Evolutionary conservation across 2,888 invertebrate species (phyloP).

Genomic region (Trissolcus brochymenae): DNA sequence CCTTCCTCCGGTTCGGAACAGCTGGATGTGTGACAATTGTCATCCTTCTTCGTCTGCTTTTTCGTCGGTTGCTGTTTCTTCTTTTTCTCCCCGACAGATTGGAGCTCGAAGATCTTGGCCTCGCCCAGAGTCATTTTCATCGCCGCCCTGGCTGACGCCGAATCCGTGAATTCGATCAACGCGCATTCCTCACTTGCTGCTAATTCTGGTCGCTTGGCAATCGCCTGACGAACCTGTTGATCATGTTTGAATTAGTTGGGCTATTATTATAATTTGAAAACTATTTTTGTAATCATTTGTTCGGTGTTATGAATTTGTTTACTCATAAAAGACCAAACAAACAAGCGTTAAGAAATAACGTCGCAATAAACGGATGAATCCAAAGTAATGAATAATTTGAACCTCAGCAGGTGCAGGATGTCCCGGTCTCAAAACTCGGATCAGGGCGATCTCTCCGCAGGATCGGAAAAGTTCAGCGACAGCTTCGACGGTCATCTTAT

Average conservation of each 20-base stretch:
- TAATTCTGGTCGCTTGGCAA: slow-evolving; percentile 92
- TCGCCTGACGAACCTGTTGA: slow-evolving; percentile 85
- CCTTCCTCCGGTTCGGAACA: slow-evolving; percentile 79
- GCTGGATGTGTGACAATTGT: slow-evolving; percentile 76
- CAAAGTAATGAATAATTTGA: too few species aligned
- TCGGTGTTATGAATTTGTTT: not conserved
- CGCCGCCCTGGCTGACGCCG: slow-evolving; percentile 90
- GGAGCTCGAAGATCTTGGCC: slow-evolving; percentile 87
- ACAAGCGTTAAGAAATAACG: too few species aligned
- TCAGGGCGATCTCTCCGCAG: slow-evolving; percentile 93
- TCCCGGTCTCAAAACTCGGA: slow-evolving; percentile 91
- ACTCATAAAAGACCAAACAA: too few species aligned
- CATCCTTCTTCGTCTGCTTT: slow-evolving; percentile 78
- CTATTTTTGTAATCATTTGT: slow-evolving; percentile 33
- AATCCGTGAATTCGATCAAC: slow-evolving; percentile 92
- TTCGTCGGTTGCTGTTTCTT: slow-evolving; percentile 84
- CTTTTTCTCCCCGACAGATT: slow-evolving; percentile 82
- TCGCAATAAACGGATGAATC: too few species aligned
- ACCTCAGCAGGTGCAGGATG: slow-evolving; percentile 91
- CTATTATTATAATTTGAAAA: slow-evolving; percentile 32
- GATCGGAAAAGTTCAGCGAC: slow-evolving; percentile 93
- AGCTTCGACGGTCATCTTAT: slow-evolving; percentile 90
- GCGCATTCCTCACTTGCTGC: slow-evolving; percentile 89
- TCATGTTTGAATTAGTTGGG: slow-evolving; percentile 39
- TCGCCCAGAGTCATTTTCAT: slow-evolving; percentile 80